Evolutionary conservation across 2,888 invertebrate genomes (phyloP).

Genomic region (Rotaria magnacalcarata): DNA sequence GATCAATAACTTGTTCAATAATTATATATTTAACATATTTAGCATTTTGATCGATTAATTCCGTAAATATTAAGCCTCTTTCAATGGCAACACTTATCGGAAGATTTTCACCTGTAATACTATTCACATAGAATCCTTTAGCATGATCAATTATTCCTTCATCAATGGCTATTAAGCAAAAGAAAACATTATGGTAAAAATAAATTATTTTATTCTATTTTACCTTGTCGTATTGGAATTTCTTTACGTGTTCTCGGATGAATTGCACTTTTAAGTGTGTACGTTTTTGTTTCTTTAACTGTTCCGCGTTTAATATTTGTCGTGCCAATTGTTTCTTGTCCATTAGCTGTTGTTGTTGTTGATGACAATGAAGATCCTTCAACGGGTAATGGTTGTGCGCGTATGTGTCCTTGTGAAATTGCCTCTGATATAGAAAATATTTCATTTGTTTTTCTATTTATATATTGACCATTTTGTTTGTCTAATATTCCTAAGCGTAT

Average conservation of each 20-base stretch:
- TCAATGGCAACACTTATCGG: conserved; percentile 44
- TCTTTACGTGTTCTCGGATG: conserved; percentile 36
- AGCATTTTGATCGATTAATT: not conserved
- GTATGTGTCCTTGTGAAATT: conserved; percentile 23
- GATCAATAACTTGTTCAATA: conserved; percentile 22
- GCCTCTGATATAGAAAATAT: conserved; percentile 44
- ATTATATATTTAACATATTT: not conserved
- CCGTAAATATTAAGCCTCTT: conserved; percentile 36
- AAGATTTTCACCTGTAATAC: conserved; percentile 24
- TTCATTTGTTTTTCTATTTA: conserved; percentile 28
- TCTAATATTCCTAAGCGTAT: conserved; percentile 42
- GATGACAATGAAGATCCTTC: not conserved
- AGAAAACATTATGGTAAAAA: too few relatives aligned
- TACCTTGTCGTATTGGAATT: conserved; percentile 37
- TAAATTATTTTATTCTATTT: conserved; percentile 3
- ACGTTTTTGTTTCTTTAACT: conserved; percentile 42
- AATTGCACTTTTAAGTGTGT: conserved; percentile 43
- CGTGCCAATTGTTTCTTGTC: not conserved
- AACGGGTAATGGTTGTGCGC: not conserved
- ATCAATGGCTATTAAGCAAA: not conserved
- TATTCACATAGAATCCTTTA: conserved; percentile 38
- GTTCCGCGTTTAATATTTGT: conserved; percentile 35
- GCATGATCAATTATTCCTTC: conserved; percentile 25
- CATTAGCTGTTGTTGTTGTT: not conserved
- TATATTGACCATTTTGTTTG: conserved; percentile 40